Percentiles rank a stretch among this genome's conserved stretches.
phyloP scores from a whole-genome alignment of 2,113 vertebrate genomes.

The Nycticryphes semicollaris region DNA sequence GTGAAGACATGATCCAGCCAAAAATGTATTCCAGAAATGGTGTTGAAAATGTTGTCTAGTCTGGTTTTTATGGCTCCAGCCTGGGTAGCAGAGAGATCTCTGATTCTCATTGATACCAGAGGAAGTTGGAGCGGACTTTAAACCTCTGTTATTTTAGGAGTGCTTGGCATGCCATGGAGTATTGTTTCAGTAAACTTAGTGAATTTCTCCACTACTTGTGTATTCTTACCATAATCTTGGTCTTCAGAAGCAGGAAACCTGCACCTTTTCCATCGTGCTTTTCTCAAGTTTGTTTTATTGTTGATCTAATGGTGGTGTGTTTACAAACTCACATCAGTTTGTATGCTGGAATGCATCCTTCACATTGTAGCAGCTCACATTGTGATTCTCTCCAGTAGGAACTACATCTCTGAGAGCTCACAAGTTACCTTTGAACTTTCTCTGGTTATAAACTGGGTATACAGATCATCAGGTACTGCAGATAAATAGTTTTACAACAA shows the following conservation, averaged over 20 bases:
- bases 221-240: not conserved
- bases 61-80: not conserved
- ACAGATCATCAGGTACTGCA: not conserved
- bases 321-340: not conserved
- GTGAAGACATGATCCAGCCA: not conserved
- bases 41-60: not conserved
- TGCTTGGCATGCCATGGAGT: not conserved
- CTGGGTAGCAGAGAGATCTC: not conserved
- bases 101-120: not conserved
- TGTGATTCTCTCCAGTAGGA: not conserved
- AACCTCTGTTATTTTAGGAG: not conserved
- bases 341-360: not conserved
- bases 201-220: not conserved
- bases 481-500: not conserved
- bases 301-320: not conserved
- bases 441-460: not conserved
- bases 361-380: not conserved
- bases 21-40: not conserved
- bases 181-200: not conserved
- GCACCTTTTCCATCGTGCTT: not conserved
- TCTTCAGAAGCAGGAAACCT: not conserved
- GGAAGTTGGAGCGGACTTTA: not conserved
- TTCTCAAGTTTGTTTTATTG: not conserved
- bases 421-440: not conserved
- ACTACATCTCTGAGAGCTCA: not conserved